Evolutionary conservation across 35 echinoderm and acorn worm species (phyloP).

Genomic region (Amphiura filiformis): DNA sequence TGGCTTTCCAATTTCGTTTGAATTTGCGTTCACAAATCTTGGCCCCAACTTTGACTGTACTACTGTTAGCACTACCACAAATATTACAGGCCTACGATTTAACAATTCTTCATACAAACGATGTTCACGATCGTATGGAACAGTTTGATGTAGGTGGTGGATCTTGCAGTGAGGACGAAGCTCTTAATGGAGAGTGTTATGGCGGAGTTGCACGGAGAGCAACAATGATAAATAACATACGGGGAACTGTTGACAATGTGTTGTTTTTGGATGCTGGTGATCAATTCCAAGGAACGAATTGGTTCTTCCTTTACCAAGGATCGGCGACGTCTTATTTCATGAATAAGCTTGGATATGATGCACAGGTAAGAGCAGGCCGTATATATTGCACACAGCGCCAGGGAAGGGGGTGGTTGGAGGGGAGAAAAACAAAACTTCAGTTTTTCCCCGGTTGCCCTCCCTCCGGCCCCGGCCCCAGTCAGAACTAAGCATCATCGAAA

Average conservation of each 20-base stretch:
- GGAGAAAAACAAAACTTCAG: no score
- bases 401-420: no score
- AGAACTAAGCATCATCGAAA: background rate
- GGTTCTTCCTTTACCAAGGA: constrained; percentile 80
- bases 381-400: no score
- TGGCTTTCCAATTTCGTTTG: no score
- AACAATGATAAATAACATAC: constrained; percentile 28
- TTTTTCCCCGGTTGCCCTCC: no score
- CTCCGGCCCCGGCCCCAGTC: background rate
- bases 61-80: no score
- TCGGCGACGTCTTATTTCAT: constrained; percentile 78
- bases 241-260: constrained; percentile 35
- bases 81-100: no score
- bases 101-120: no score
- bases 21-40: no score
- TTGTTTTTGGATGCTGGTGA: no score
- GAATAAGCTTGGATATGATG: constrained; percentile 75
- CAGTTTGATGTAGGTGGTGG: constrained; percentile 36
- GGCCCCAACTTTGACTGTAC: no score
- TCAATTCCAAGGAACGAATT: constrained; percentile 88
- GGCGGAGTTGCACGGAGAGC: constrained; percentile 72
- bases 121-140: constrained; percentile 73
- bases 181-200: constrained; percentile 21
- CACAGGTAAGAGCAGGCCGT: no score
- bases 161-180: constrained; percentile 41